Base-by-base conservation (phyloP, 2,113 vertebrate genomes). In the Heloderma charlesbogerti region DNA sequence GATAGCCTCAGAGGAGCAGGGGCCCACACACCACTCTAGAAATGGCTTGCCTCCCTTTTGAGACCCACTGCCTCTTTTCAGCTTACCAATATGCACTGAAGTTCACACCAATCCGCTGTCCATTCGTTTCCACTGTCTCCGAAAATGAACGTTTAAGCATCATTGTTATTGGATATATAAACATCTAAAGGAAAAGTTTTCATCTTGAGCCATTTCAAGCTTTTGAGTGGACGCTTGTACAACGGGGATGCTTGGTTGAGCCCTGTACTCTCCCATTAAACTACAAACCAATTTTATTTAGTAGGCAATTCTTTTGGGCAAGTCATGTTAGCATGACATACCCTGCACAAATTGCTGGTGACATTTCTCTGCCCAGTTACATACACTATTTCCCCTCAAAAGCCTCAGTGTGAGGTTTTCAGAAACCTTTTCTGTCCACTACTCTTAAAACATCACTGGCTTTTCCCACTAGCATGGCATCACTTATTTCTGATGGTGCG, bases 361-460 rank as follows among this genome's bases (percentile, higher is more conserved):
- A 75, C 6, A 34, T 60, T 54, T 54, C 3, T 83, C 29, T 72
- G 20, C 13, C 3, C 8, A 10, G 2, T 20, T 81, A 37, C 34
- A 72, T 18, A 6, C 48, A 34, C 27, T 2, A 37, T 6, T 71
- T 54, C 12, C 13, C 34, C 2, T 6, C 4, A 80, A 79, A 91
- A 92, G 91, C 91, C 91, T 89, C 91, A 92, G 91, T 57, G 40
- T 57, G 43, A 72, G 22, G 40, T 89, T 89, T 60, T 92, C 91
- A 92, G 91, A 92, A 92, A 92, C 0, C 51, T 7, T 1, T 92
- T 92, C 91, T 89, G 91, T 82, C 91, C 91, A 92, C 91, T 92
- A 92, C 91, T 92, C 91, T 92, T 86, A 92, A 82, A 48, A 63
- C 91, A 89, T 92, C 88, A 92, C 86, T 86, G 91, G 91, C 91